Base-by-base conservation (phyloP, 2,797 vertebrate species). In the Pangasius mekongensis region DNA sequence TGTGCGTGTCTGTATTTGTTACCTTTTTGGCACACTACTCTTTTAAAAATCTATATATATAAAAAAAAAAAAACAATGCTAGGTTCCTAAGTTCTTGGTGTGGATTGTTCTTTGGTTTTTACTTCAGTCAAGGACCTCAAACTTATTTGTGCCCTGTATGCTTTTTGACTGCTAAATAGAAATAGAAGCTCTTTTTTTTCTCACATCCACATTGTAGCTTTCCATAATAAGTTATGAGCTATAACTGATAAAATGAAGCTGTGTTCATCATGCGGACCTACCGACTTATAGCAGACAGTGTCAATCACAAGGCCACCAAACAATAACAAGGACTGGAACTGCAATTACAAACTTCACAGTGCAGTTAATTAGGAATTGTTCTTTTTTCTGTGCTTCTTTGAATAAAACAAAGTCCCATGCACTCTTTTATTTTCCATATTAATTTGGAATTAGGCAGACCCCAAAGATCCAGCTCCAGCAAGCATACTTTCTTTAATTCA, bases 401-500 rank as follows among this genome's bases (percentile, higher is more conserved):
- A 78, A 66, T 77, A 43, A 85, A 85, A 58, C 54, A 85, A 85
- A 85, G 33, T 16, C 49, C 52, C 16, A 22, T 52, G 43, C 43
- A 33, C 71, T 13, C 20, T 77, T 83, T 67, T 43, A 74, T 73
- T 56, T 86, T 64, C 49, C 5, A 73, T 73, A 82, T 71, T 58
- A 43, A 33, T 89, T 76, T 54, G 47, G 30, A 89, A 83, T 76
- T 30, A 66, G 52, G 64, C 80, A 69, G 74, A 82, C 30, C 89
- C 83, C 56, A 74, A 86, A 87, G 80, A 84, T 18, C 67, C 16
- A 54, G 66, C 52, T 89, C 67, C 49, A 82, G 84, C 77, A 84
- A 84, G 85, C 88, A 81, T 73, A 54, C 82, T 84, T 77, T 84
- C 77, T 87, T 87, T 85, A 88, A 89, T 91, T 91, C 86, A 74